Conservation (phyloP, 1,140 invertebrate genomes). For the Platyscapa corneri region DNA sequence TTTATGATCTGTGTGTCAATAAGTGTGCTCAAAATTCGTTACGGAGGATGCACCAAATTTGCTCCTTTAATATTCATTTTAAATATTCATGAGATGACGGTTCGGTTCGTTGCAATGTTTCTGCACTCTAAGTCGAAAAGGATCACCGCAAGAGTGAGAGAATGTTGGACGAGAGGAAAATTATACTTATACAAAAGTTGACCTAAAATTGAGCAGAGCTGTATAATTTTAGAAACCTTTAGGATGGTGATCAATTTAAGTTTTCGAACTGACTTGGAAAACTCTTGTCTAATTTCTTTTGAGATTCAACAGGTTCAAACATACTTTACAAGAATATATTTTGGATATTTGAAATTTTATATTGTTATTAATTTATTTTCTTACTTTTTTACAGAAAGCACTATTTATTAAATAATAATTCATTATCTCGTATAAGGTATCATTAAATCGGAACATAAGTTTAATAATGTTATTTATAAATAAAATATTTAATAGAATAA, state of each 20-base stretch:
- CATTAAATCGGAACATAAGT: too few species aligned
- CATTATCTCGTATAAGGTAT: too few species aligned
- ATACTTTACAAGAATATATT: too few species aligned
- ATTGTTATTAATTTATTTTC: too few species aligned
- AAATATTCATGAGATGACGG: too few species aligned
- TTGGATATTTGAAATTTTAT: too few species aligned
- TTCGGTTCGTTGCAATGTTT: too few species aligned
- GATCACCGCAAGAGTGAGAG: neutral
- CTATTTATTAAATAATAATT: too few species aligned
- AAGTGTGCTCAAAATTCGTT: constrained; percentile 54
- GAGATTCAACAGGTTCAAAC: neutral
- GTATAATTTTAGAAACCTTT: constrained; percentile 22
- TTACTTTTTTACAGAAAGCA: too few species aligned
- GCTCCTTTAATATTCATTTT: constrained; percentile 72
- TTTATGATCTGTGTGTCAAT: neutral
- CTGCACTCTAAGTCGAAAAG: neutral
- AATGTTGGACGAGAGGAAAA: neutral
- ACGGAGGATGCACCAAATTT: constrained; percentile 70
- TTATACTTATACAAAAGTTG: constrained; percentile 36
- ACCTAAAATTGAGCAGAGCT: constrained; percentile 2
- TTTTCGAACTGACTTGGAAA: neutral
- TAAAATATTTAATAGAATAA: too few species aligned
- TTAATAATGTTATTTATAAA: too few species aligned
- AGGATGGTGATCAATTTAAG: neutral
- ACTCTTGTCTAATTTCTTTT: neutral